Conservation (phyloP, 2,888 invertebrate genomes). For the Tanypteryx hageni region DNA sequence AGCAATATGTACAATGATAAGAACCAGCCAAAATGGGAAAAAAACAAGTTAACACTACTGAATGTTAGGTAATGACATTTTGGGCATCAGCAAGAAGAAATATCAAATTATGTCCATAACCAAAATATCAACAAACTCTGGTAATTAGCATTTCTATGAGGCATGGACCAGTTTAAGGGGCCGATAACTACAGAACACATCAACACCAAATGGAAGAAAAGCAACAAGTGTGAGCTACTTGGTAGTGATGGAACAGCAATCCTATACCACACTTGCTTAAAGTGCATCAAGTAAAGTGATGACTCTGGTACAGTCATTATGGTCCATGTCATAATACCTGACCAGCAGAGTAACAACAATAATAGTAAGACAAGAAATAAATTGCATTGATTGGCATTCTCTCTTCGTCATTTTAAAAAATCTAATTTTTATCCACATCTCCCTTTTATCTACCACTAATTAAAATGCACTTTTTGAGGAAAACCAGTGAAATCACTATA, state of each 20-base stretch:
- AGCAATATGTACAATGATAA: no score
- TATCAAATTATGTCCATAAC: no score
- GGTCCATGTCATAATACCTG: not conserved
- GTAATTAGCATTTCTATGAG: no score
- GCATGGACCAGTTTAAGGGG: no score
- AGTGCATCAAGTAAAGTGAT: constrained; percentile 33
- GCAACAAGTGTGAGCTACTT: not conserved
- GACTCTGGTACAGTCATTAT: constrained; percentile 33
- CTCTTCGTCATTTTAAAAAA: constrained; percentile 51
- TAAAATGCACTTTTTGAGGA: constrained; percentile 45
- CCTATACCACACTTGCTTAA: not conserved
- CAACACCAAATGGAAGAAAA: not conserved
- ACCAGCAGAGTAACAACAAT: constrained; percentile 56
- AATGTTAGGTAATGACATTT: no score
- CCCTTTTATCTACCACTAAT: constrained; percentile 39
- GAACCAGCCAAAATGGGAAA: no score
- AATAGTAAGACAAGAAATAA: constrained; percentile 39
- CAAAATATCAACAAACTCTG: no score
- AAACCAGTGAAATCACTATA: constrained; percentile 37
- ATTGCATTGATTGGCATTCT: constrained; percentile 63
- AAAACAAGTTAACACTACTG: no score
- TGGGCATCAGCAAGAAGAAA: no score
- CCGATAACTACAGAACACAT: not conserved
- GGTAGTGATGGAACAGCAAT: not conserved
- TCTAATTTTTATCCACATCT: constrained; percentile 51